Base-by-base conservation (phyloP, 2,888 invertebrate genomes). In the Lochmaea crataegi region DNA sequence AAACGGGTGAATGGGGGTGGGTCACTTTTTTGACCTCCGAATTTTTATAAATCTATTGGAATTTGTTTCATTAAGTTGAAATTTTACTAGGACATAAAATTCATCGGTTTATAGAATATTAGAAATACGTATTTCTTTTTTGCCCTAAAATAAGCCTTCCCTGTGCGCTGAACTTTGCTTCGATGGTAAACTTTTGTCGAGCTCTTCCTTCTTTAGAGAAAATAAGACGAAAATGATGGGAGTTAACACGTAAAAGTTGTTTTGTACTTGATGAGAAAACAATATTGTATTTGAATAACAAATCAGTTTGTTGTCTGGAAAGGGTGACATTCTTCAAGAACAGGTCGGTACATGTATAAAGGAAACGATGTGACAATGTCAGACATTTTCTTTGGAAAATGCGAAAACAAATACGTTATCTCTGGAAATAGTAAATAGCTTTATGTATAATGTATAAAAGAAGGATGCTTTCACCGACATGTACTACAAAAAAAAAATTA, bases 281-380 rank as follows among this genome's bases (percentile, higher is more conserved):
- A 71, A 66, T 69, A 60, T 71, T 76, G 60, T 69, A 67, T 73
- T 73, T 76, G 75, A 73, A 76, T 76, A 76, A 76, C 75, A 73
- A 76, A 76, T 73, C 56, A 69, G 64, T 58, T 48, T 53, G 57
- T 26, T 60, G 61, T 42, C 61, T 63, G 61, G 16, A 58, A 57
- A 64, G 45, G 42, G 65, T 42, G 60, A 72, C 45, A 57, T 68
- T 64, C 42, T 72, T 61, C 42, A 41, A 38, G 18, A 63, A 12
- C 60, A 42, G 42, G 16, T 16, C n/a, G 42, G 42, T 63, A 11
- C 61, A 63, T n/a, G 42, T 63, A 41, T 63, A 63, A 53, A 53
- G 61, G 42, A 63, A 60, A 63, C 42, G 41, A 63, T 42, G 61
- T 42, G 61, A 63, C 61, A 63, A 53, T 41, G 61, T 63, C 38